Conservation (phyloP, 2,113 vertebrate species). For the Hiodon alosoides region DNA sequence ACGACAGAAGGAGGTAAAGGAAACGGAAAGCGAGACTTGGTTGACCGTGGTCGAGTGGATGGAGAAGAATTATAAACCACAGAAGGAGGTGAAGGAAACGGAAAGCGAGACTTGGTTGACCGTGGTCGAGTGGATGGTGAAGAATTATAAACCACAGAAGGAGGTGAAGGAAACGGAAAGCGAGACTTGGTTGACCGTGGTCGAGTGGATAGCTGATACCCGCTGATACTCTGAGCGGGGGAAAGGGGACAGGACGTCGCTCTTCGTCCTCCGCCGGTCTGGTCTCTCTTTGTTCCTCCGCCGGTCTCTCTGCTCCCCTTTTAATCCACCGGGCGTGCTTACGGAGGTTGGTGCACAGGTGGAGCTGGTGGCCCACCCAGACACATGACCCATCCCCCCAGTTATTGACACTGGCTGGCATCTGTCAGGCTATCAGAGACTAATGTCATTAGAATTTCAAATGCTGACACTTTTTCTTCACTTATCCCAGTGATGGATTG, state of each 20-base stretch:
- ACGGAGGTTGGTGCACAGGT: constrained; percentile 60
- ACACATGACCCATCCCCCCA: constrained; percentile 63
- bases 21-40: constrained; percentile 19
- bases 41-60: constrained; percentile 37
- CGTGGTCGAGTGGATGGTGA: constrained; percentile 31
- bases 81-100: constrained; percentile 9
- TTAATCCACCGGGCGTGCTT: constrained; percentile 57
- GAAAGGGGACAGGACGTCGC: constrained; percentile 18
- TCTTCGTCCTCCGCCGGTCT: constrained; percentile 29
- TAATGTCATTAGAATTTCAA: constrained; percentile 66
- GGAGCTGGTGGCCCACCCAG: constrained; percentile 56
- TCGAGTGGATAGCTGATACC: constrained; percentile 26
- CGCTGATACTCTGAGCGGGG: constrained; percentile 29
- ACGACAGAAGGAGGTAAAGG: constrained; percentile 4
- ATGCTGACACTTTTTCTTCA: constrained; percentile 59
- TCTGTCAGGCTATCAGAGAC: constrained; percentile 56
- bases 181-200: constrained; percentile 30
- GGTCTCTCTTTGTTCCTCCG: constrained; percentile 34
- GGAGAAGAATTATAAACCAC: no score
- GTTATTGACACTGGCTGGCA: constrained; percentile 66
- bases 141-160: background rate
- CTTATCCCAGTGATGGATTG: constrained; percentile 65
- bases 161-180: constrained; percentile 10
- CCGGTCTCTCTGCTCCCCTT: constrained; percentile 31
- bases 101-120: constrained; percentile 27